Conservation (phyloP, 2,797 vertebrate species). For the Pangasius sanitwongsei region DNA sequence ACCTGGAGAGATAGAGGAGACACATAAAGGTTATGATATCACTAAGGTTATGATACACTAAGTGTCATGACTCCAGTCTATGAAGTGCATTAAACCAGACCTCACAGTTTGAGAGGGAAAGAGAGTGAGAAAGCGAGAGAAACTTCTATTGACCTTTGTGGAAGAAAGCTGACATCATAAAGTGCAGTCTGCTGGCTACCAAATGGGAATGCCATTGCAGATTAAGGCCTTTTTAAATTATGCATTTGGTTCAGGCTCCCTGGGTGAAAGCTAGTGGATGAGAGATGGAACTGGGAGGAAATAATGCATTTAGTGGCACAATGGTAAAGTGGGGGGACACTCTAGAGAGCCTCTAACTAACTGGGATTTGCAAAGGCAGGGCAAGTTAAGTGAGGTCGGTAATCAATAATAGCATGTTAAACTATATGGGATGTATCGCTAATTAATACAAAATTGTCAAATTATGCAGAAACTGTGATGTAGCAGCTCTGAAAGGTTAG, state of each 20-base stretch:
- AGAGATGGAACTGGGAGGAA: slow-evolving; percentile 62
- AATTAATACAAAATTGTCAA: slow-evolving; percentile 60
- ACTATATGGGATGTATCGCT: slow-evolving; percentile 51
- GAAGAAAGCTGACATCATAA: slow-evolving; percentile 78
- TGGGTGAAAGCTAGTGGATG: slow-evolving; percentile 60
- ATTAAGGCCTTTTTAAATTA: slow-evolving; percentile 79
- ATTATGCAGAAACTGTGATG: slow-evolving; percentile 57
- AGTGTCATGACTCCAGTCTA: slow-evolving; percentile 65
- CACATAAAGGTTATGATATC: slow-evolving; percentile 64
- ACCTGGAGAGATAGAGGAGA: slow-evolving; percentile 48
- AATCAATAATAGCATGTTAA: slow-evolving; percentile 61
- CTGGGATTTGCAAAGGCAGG: slow-evolving; percentile 54
- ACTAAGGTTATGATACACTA: slow-evolving; percentile 62
- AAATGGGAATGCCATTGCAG: slow-evolving; percentile 77
- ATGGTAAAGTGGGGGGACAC: slow-evolving; percentile 56
- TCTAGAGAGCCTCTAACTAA: slow-evolving; percentile 62
- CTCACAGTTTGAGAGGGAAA: slow-evolving; percentile 54
- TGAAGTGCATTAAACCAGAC: slow-evolving; percentile 66
- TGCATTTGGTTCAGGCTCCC: slow-evolving; percentile 75
- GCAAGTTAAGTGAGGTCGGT: slow-evolving; percentile 57
- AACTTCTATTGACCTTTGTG: slow-evolving; percentile 73
- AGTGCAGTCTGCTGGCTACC: slow-evolving; percentile 74
- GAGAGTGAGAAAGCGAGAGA: slow-evolving; percentile 51
- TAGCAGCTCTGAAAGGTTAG: slow-evolving; percentile 46
- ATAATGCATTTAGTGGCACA: slow-evolving; percentile 65